Evolutionary conservation across 2,113 vertebrate genomes (phyloP).

Genomic region (Taxidea taxus): DNA sequence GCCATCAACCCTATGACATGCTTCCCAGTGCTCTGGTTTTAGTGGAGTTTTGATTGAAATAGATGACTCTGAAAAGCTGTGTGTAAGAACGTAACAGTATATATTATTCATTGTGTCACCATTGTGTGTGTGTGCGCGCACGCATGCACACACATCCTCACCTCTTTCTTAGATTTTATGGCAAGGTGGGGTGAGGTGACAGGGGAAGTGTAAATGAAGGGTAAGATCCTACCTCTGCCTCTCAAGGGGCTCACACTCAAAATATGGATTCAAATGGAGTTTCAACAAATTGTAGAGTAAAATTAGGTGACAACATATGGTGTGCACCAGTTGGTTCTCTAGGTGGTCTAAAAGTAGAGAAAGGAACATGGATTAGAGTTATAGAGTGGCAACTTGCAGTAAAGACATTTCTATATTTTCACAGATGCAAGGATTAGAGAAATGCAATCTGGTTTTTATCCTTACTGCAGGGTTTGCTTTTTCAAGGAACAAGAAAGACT

Average conservation of each 20-base stretch:
- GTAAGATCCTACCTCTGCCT: neutral
- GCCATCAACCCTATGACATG: neutral
- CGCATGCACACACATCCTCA: neutral
- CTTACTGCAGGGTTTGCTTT: slow-evolving; percentile 11
- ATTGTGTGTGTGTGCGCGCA: neutral
- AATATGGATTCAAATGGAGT: neutral
- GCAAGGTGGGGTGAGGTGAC: neutral
- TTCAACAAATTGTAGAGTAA: neutral
- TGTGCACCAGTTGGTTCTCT: neutral
- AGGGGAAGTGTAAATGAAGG: neutral
- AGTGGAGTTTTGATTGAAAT: neutral
- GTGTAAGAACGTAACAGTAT: neutral
- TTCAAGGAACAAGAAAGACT: slow-evolving; percentile 32
- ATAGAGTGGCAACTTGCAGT: neutral
- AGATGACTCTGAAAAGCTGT: neutral
- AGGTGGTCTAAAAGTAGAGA: neutral
- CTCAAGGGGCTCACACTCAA: neutral
- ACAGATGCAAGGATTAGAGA: slow-evolving; percentile 19
- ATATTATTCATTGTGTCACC: neutral
- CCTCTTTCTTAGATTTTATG: neutral
- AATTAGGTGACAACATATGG: neutral
- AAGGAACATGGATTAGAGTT: neutral
- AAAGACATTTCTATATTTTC: neutral
- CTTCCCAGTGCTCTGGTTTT: neutral
- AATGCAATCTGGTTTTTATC: slow-evolving; percentile 25